Evolutionary conservation across 2,797 vertebrate species (phyloP).

Genomic region (Tragelaphus oryx): DNA sequence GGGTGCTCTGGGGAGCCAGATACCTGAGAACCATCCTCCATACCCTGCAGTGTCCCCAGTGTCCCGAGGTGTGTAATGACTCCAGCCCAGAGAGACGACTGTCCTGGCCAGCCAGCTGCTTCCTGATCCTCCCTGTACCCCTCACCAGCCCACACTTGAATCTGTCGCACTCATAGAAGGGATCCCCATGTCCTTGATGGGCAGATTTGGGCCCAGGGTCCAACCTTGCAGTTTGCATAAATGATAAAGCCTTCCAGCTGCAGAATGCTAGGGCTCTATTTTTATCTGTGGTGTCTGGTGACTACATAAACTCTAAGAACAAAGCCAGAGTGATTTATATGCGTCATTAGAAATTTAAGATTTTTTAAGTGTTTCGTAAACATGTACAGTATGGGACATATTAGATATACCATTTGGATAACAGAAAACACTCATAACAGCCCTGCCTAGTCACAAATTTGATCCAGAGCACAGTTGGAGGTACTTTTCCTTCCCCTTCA

Average conservation of each 20-base stretch:
- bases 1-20: neutral
- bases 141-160: neutral
- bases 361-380: slow-evolving; percentile 35
- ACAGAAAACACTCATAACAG: slow-evolving; percentile 33
- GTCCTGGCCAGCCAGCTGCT: neutral
- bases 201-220: neutral
- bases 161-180: neutral
- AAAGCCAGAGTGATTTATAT: slow-evolving; percentile 38
- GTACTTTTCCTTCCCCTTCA: neutral
- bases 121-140: neutral
- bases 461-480: neutral
- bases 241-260: slow-evolving; percentile 49
- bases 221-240: slow-evolving; percentile 41
- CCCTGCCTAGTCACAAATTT: neutral
- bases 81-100: accelerated
- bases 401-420: slow-evolving; percentile 49
- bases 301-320: neutral
- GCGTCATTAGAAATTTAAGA: slow-evolving; percentile 36
- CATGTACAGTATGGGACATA: slow-evolving; percentile 35
- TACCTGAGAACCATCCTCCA: too few species aligned
- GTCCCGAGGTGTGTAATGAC: neutral
- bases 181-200: neutral
- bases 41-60: too few species aligned
- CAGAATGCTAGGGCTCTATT: slow-evolving; percentile 15
- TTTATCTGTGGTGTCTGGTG: slow-evolving; percentile 53